Evolutionary conservation across 2,888 invertebrate genomes (phyloP), one percentile per base, ranked within the genome.

Genomic region (Cataglyphis altisquamis): DNA sequence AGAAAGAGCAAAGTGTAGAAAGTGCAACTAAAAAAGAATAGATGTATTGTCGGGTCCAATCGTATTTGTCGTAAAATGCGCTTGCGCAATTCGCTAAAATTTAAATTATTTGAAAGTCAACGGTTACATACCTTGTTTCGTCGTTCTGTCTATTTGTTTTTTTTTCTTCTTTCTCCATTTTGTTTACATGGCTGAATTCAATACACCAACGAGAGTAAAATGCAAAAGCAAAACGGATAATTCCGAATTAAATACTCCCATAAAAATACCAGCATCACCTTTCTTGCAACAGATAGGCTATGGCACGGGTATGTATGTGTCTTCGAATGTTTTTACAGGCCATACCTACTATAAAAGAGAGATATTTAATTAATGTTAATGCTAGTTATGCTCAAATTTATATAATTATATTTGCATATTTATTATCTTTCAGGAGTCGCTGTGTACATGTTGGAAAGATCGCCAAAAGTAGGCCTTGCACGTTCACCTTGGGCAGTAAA

Each of bases 401-500:
- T 32, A 15, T 1, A 57, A 45, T 25, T 25, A 18, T 72, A 45
- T 74, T 66, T 12, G 6, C 18, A 48, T 60, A 74, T 21, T 62
- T 32, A 9, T 1, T 6, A 25, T 67, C 32, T 10, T 10, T 36
- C 32, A 97, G 97, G 98, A 78, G 97, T 98, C 18, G 96, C 96
- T 88, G 98, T 98, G 0, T 97, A 97, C 95, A 96, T 97, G 88
- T 93, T 98, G 85, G 96, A 97, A 81, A 95, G 98, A 86, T 97
- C 97, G 0, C 97, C 98, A 0, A 95, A 96, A 89, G 96, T 96
- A 0, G 97, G 97, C 9, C 96, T 96, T 89, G 94, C 96, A 0
- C 96, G 96, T n/a, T 98, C 98, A 0, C 98, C 98, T 0, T 98
- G 98, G 98, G 98, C 98, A 0, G 95, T 98, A 0, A 98, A 98